Conservation (phyloP, 1,140 invertebrate genomes). For the Cherax quadricarinatus region DNA sequence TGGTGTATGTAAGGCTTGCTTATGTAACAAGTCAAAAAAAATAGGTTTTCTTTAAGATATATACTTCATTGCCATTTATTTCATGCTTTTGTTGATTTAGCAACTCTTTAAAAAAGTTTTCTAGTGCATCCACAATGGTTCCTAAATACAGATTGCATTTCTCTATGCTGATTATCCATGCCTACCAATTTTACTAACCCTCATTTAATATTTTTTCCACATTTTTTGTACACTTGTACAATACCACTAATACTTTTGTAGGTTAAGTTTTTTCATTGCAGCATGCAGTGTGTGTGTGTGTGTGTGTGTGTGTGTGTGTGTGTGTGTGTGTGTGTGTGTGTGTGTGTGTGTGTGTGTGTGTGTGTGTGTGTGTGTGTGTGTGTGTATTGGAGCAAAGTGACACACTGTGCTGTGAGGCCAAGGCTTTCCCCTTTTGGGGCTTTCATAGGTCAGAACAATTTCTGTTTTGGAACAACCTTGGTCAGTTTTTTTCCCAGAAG, state of each 20-base stretch:
- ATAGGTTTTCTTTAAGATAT: constrained; percentile 3
- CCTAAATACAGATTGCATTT: constrained; percentile 42
- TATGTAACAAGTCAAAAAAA: background rate
- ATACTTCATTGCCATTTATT: constrained; percentile 10
- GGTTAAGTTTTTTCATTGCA: background rate
- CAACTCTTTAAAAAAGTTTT: constrained; percentile 15
- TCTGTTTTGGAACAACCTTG: background rate
- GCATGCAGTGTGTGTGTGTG: background rate
- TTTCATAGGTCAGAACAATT: constrained; percentile 4
- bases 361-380: background rate
- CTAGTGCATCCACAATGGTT: constrained; percentile 32
- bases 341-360: too few species aligned
- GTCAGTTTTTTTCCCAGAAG: constrained; percentile 16
- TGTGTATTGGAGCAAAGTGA: background rate
- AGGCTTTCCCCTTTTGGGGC: constrained; percentile 15
- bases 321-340: too few species aligned
- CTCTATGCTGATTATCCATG: constrained; percentile 9
- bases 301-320: background rate
- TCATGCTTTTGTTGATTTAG: constrained; percentile 31
- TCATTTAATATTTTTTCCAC: background rate
- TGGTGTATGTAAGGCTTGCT: background rate
- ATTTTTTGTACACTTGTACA: constrained; percentile 5
- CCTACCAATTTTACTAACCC: constrained; percentile 23
- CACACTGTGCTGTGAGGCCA: background rate
- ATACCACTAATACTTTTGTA: background rate